Percentiles rank a stretch among this genome's conserved stretches.
Evolutionary conservation across 2,113 vertebrate species (phyloP).

Genomic region (Corvus cornix): DNA sequence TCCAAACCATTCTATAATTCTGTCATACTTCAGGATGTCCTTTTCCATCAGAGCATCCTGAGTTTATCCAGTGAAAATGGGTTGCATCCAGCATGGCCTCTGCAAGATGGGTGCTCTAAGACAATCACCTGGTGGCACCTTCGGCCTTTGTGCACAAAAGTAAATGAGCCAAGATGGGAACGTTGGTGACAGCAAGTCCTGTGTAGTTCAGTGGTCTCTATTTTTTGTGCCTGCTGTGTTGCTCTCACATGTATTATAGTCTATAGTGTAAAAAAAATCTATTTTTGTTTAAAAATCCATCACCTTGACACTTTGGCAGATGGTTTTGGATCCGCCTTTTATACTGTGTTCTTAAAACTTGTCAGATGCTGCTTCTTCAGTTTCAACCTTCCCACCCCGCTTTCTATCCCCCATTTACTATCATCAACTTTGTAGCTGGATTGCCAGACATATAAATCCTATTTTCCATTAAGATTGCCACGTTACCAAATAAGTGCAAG

Average conservation of each 20-base stretch:
- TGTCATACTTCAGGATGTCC: neutral
- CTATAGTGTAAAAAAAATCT: neutral
- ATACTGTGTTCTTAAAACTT: neutral
- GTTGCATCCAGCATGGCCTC: neutral
- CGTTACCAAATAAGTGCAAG: constrained; percentile 36
- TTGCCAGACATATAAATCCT: neutral
- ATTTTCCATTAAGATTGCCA: constrained; percentile 47
- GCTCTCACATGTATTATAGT: neutral
- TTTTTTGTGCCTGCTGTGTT: neutral
- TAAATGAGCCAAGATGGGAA: neutral
- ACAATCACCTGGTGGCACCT: neutral
- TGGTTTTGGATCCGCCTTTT: neutral
- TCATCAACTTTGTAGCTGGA: neutral
- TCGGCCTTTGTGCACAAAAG: neutral
- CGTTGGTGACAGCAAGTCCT: neutral
- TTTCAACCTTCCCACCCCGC: neutral
- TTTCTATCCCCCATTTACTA: neutral
- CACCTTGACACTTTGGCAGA: neutral
- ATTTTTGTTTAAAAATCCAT: constrained; percentile 15
- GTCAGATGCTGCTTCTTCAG: neutral
- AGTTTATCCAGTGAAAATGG: neutral
- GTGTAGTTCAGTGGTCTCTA: neutral
- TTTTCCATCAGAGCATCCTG: neutral
- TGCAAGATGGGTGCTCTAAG: neutral
- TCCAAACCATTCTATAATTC: neutral